phyloP scores from a whole-genome alignment of 2,113 vertebrate species.

The Pyrgilauda ruficollis region DNA sequence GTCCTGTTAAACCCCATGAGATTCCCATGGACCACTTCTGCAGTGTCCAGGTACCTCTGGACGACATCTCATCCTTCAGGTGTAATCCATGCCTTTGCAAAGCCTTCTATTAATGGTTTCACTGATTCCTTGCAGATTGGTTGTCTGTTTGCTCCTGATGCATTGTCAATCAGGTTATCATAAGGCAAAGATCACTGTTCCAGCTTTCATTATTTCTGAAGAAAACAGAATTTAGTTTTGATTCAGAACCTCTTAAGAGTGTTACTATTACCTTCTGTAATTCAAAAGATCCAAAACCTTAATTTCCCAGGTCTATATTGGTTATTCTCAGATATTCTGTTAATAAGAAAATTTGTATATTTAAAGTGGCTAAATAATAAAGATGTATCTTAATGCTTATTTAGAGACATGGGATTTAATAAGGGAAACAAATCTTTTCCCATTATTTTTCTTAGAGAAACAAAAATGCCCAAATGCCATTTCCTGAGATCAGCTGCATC shows the following conservation, averaged over 20 bases:
- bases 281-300: not conserved
- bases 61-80: fast-evolving
- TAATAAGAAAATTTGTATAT: not conserved
- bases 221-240: not conserved
- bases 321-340: not conserved
- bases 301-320: not conserved
- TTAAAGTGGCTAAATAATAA: not conserved
- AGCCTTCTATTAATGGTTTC: not conserved
- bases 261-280: not conserved
- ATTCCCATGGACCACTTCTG: no score
- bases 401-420: not conserved
- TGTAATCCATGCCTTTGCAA: not conserved
- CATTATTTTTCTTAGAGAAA: not conserved
- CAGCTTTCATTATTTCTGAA: not conserved
- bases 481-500: not conserved
- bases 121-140: not conserved
- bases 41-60: not conserved
- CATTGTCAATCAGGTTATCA: not conserved
- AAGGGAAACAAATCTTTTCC: not conserved
- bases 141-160: not conserved
- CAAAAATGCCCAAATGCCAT: not conserved
- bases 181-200: not conserved
- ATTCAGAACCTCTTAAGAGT: not conserved
- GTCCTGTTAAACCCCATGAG: not conserved
- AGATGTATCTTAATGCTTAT: not conserved